Evolutionary conservation across 1,140 invertebrate genomes (phyloP), one percentile per base, ranked within the genome.

Genomic region (Aphelenchoides fujianensis): DNA sequence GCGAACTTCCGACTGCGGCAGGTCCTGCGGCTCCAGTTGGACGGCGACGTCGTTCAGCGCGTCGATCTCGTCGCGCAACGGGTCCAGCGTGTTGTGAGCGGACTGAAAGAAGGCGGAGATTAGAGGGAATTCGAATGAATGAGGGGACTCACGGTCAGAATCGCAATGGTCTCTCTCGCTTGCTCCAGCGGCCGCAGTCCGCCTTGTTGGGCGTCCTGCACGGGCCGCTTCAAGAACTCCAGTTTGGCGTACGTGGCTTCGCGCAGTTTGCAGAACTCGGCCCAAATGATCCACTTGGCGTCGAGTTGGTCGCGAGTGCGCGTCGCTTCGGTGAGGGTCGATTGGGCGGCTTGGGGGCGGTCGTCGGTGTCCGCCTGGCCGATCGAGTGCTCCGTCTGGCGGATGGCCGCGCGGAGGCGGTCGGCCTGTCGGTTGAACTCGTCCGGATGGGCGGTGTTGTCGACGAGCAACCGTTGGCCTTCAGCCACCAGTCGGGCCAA

Each of bases 221-320:
- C 27, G 28, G 55, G 55, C 34, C 19, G 5, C 23, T 59, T 59
- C 55, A 59, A 59, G 34, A 59, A 5, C 55, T 59, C 55, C 5
- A 59, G 55, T 59, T 23, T 59, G 5, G 5, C 19, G 23, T 7
- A 59, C 28, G 23, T 59, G 5, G 55, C 55, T 59, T 59, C 55
- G 34, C 55, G 55, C 12, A 66, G 34, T 36, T 66, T 66, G 31
- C 63, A 34, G 63, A 66, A 66, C 31, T 66, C 28, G 16, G 36
- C 27, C 57, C 57, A 61, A 30, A 61, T 61, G 28, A 61, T 61
- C 57, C 57, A 61, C 37, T 61, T 61, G 16, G 57, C 57, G 28
- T 61, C 57, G n/a, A 61, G 28, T 2, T 30, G 27, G 28, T 61
- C 57, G 3, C 57, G 57, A 2, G 36, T 27, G 28, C 37, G n/a